Evolutionary conservation across 2,797 vertebrate species (phyloP).

Genomic region (Petrocephalus schoutedeni): DNA sequence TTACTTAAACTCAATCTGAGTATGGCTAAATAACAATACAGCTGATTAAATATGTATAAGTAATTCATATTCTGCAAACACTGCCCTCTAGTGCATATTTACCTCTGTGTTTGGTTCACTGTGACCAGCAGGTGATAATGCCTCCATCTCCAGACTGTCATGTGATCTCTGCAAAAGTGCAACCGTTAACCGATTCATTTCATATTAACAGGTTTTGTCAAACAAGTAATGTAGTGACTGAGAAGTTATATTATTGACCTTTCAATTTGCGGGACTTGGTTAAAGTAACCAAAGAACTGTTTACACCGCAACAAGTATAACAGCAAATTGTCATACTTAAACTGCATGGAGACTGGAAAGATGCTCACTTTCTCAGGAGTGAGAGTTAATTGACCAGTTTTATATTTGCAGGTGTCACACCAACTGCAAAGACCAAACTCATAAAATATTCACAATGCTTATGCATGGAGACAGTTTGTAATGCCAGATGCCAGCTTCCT

Average conservation of each 20-base stretch:
- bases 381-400: no score
- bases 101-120: background rate
- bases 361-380: background rate
- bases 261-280: background rate
- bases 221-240: background rate
- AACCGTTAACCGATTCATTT: background rate
- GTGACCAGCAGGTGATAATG: background rate
- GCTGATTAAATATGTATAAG: no score
- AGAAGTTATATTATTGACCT: background rate
- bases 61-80: no score
- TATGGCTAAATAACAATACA: no score
- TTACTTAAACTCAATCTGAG: no score
- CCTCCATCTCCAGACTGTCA: background rate
- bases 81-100: background rate
- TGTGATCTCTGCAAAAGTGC: background rate
- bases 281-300: background rate
- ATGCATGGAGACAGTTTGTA: no score
- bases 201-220: background rate
- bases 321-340: background rate
- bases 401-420: no score
- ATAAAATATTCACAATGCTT: no score
- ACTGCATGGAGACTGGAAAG: background rate
- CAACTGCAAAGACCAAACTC: no score
- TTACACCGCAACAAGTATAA: background rate
- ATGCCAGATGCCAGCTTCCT: no score